phyloP scores from a whole-genome alignment of 2,113 vertebrate species.

The Elephantulus edwardii region DNA sequence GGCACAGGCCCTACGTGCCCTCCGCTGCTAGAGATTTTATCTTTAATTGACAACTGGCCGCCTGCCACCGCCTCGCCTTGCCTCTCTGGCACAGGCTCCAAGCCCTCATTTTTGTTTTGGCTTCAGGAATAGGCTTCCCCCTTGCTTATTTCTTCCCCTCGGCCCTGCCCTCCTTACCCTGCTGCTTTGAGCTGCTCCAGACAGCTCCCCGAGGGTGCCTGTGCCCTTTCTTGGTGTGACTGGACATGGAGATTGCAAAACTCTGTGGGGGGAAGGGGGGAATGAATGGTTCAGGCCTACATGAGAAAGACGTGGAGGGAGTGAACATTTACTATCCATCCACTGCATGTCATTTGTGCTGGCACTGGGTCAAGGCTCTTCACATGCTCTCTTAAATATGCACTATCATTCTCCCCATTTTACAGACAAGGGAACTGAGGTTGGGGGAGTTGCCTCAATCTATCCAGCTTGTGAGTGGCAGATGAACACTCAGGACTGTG shows the following conservation, averaged over 20 bases:
- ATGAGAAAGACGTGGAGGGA: background rate
- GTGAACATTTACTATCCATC: background rate
- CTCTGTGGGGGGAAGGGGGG: background rate
- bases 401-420: background rate
- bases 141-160: background rate
- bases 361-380: background rate
- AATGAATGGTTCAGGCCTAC: background rate
- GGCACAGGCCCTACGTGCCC: background rate
- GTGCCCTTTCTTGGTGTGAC: background rate
- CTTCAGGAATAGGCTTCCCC: slow-evolving; percentile 56
- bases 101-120: background rate
- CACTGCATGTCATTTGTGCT: fast-evolving
- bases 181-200: background rate
- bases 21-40: slow-evolving; percentile 40
- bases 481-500: background rate
- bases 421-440: background rate
- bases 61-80: slow-evolving; percentile 56
- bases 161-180: background rate
- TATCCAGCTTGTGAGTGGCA: background rate
- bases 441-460: background rate
- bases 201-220: background rate
- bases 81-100: slow-evolving; percentile 7
- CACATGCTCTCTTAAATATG: background rate
- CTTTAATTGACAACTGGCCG: slow-evolving; percentile 80
- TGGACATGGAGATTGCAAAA: background rate